Percentiles rank a stretch among this genome's conserved stretches.
These are phyloP conservation scores for Chirona hameri DNA, from an alignment of 2,888 invertebrate genomes.

Conservation along the genomic window DNA sequence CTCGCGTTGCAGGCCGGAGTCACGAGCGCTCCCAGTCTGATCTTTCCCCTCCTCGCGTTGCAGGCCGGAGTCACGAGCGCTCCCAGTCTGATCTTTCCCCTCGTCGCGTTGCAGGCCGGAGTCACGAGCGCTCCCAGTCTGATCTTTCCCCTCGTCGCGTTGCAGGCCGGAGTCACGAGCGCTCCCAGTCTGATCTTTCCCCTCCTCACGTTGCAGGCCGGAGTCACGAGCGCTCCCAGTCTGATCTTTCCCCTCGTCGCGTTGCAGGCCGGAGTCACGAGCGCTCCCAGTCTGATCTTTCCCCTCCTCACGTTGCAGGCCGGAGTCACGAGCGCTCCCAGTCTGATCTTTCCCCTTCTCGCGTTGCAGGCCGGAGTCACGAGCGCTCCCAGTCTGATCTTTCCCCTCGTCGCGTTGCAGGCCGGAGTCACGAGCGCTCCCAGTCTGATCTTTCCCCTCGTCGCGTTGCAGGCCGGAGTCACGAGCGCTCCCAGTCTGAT, in stretches of 20 bases:
- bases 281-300: conserved; percentile 75
- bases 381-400: conserved; percentile 83
- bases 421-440: conserved; percentile 67
- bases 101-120: conserved; percentile 31
- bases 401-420: conserved; percentile 12
- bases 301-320: conserved; percentile 29
- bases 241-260: conserved; percentile 53
- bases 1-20: conserved; percentile 32
- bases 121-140: conserved; percentile 81
- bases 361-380: conserved; percentile 50
- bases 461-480: conserved; percentile 45
- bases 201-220: conserved; percentile 30
- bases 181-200: conserved; percentile 73
- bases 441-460: conserved; percentile 63
- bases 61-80: conserved; percentile 61
- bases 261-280: conserved; percentile 57
- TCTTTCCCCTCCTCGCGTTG: too few species aligned
- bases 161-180: conserved; percentile 58
- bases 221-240: conserved; percentile 78
- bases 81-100: conserved; percentile 69
- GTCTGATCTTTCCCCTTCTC: conserved; percentile 57
- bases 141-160: conserved; percentile 49
- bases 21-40: conserved; percentile 88
- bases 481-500: conserved; percentile 87
- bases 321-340: conserved; percentile 74